These are phyloP conservation scores for Gobio occitaniae DNA, from an alignment of 2,797 vertebrate species.

Conservation along the genomic window DNA sequence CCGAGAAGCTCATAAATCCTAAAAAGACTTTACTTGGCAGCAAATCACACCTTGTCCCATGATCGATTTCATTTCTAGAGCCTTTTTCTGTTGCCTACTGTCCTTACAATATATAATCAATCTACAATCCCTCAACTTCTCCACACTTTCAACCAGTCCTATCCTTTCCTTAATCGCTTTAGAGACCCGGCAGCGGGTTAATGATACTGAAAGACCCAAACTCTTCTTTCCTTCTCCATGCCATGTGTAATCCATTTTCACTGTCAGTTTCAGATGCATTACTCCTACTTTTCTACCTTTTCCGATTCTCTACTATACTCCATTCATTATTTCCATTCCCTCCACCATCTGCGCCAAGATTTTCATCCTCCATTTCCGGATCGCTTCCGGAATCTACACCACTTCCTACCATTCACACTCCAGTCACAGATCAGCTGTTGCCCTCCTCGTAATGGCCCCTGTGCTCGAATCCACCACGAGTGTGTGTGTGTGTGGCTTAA, in stretches of 20 bases:
- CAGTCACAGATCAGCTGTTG: not conserved
- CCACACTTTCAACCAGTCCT: not conserved
- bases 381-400: not conserved
- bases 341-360: not conserved
- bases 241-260: not conserved
- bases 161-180: not conserved
- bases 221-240: not conserved
- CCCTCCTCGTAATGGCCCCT: not conserved
- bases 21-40: not conserved
- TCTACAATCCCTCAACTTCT: not conserved
- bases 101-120: not conserved
- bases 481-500: too few relatives aligned
- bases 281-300: not conserved
- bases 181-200: not conserved
- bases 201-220: not conserved
- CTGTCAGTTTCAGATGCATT: not conserved
- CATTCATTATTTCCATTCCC: not conserved
- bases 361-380: not conserved
- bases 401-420: not conserved
- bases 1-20: not conserved
- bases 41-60: not conserved
- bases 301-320: not conserved
- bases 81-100: not conserved
- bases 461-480: too few relatives aligned
- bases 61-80: not conserved